Base-by-base conservation (phyloP, 2,888 invertebrate species). In the Eudemis profundana region DNA sequence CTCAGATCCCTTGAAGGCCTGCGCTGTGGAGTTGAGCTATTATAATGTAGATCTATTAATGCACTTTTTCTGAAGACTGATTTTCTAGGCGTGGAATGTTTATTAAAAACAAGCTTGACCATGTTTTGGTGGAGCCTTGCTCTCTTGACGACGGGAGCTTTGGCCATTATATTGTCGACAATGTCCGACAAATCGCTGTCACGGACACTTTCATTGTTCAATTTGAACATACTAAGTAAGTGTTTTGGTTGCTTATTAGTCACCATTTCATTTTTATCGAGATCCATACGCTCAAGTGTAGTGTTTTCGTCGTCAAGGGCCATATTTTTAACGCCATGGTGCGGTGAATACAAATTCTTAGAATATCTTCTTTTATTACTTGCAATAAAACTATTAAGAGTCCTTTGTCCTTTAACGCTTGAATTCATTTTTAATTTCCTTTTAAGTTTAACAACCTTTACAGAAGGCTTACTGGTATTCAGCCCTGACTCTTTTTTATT, bases 361-460 rank as follows among this genome's bases (percentile, higher is more conserved):
- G 69, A 74, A 14, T 79, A 82, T 72, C 81, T 85, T 69, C 79
- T 77, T 65, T 79, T 83, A 73, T 89, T 90, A 61, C 74, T 83
- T 8, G 77, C 78, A 61, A 91, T 72, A 66, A 90, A 91, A 74
- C 87, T 90, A 33, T 88, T 87, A 8, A 91, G 82, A 0, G 88
- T 88, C 74, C 85, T 88, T 69, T 90, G 90, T 8, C 73, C 72
- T 71, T 81, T 84, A 59, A 72, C 81, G 46, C 80, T 83, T 8
- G 73, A 68, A 57, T 73, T 77, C 33, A 67, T 78, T 70, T 84
- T 90, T 4, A 86, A 72, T 79, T 90, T 90, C 69, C 91, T 81
- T 74, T 91, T 91, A 21, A 92, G 72, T 71, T 80, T 89, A 67
- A 85, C 89, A 1, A 91, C 83, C 68, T 89, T 89, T 1, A 90